These are phyloP conservation scores for Coecobrya sp. DNA, from an alignment of 2,888 invertebrate species.

Conservation along the genomic window DNA sequence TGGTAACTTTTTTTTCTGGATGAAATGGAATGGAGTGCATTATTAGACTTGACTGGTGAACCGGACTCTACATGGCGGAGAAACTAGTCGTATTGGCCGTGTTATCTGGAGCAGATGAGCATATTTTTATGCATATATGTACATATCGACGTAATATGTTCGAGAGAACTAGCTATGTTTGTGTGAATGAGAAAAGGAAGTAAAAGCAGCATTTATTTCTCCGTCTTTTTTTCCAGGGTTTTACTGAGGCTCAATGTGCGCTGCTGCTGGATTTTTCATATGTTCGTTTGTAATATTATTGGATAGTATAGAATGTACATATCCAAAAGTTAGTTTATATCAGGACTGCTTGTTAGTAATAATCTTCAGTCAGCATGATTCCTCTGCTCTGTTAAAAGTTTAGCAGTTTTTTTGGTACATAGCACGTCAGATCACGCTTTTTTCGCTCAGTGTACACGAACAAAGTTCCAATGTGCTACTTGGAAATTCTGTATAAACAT, in stretches of 20 bases:
- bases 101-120: not conserved
- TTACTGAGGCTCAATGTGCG: not conserved
- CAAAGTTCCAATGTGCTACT: not conserved
- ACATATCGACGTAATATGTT: not conserved
- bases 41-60: constrained; percentile 21
- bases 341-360: not conserved
- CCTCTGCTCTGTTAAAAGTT: constrained; percentile 19
- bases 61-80: not conserved
- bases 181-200: constrained; percentile 7
- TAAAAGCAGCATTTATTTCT: constrained; percentile 41
- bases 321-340: not conserved
- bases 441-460: not conserved
- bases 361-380: constrained; percentile 57
- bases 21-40: constrained; percentile 50
- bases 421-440: not conserved
- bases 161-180: not conserved
- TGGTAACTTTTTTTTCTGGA: not conserved
- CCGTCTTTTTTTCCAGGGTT: not conserved
- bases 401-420: not conserved
- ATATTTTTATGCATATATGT: not conserved
- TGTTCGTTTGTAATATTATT: not conserved
- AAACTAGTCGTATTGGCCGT: not conserved
- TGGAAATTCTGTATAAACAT: not conserved
- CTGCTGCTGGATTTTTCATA: not conserved
- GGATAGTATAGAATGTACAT: not conserved